Percentiles rank a stretch among this genome's conserved stretches.
These are phyloP conservation scores for Diabrotica undecimpunctata DNA, from an alignment of 1,140 invertebrate species.

Conservation along the genomic window DNA sequence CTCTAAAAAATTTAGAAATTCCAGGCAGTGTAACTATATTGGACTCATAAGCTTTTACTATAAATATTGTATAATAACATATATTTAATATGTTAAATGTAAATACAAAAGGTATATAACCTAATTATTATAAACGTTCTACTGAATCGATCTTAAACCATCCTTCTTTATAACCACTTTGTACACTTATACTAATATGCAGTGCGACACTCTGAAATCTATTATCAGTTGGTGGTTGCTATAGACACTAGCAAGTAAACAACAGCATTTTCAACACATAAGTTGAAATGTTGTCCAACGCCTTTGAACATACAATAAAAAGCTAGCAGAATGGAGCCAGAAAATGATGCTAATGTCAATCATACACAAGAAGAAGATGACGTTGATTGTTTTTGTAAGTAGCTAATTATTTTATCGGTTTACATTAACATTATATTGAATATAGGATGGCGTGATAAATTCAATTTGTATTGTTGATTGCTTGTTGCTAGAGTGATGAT, in stretches of 20 bases:
- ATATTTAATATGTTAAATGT: too few species aligned
- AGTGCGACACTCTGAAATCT: not conserved
- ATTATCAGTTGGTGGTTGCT: not conserved
- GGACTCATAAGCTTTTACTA: too few species aligned
- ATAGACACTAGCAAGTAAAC: not conserved
- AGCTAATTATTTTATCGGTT: not conserved
- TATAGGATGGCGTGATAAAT: not conserved
- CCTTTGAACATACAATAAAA: not conserved
- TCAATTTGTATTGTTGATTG: not conserved
- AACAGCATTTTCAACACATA: not conserved
- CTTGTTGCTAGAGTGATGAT: not conserved
- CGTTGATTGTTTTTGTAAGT: constrained; percentile 2
- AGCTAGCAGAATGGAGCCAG: not conserved
- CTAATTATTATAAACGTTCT: too few species aligned
- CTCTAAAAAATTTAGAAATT: too few species aligned
- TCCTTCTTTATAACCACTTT: too few species aligned
- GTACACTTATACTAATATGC: not conserved
- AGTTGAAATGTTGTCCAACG: not conserved
- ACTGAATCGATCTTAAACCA: too few species aligned
- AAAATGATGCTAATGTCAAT: not conserved
- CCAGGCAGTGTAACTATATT: too few species aligned
- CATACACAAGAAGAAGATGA: not conserved
- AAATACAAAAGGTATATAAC: too few species aligned
- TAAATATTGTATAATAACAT: too few species aligned
- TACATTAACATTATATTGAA: too few species aligned